Conservation (phyloP, 2,113 vertebrate species). For the Megalops atlanticus region DNA sequence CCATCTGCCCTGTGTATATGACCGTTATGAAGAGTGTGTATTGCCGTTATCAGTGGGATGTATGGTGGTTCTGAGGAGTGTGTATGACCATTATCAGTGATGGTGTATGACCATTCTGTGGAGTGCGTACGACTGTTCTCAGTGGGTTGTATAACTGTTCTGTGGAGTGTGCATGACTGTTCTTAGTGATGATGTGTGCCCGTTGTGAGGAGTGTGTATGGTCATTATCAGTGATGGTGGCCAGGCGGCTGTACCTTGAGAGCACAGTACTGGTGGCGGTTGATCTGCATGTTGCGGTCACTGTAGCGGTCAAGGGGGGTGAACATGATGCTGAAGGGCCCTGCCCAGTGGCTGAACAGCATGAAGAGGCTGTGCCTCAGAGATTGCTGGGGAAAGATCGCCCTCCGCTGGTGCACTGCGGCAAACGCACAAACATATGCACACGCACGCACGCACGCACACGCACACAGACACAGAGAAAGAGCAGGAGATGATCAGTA, state of each 20-base stretch:
- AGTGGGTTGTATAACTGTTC: too few relatives aligned
- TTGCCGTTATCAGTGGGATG: too few relatives aligned
- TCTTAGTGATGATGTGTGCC: too few relatives aligned
- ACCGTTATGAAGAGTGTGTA: too few relatives aligned
- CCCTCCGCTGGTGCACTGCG: slow-evolving; percentile 95
- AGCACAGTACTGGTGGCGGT: slow-evolving; percentile 97
- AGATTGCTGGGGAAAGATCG: slow-evolving; percentile 96
- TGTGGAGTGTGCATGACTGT: not conserved
- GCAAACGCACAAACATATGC: slow-evolving; percentile 27
- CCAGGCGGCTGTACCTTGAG: slow-evolving; percentile 81
- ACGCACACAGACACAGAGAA: slow-evolving; percentile 2
- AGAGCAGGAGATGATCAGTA: not conserved
- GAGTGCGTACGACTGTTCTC: too few relatives aligned
- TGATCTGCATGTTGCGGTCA: slow-evolving; percentile 97
- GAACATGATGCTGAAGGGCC: slow-evolving; percentile 99
- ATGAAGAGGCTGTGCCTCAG: slow-evolving; percentile 97
- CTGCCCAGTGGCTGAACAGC: slow-evolving; percentile 99
- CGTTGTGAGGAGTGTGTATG: too few relatives aligned
- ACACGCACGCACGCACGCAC: slow-evolving; percentile 51
- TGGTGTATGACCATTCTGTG: too few relatives aligned
- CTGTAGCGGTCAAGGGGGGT: slow-evolving; percentile 98
- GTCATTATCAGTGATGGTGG: too few relatives aligned
- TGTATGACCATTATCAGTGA: too few relatives aligned
- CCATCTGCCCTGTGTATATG: too few relatives aligned
- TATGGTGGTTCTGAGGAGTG: too few relatives aligned